Base-by-base conservation (phyloP, 2,113 vertebrate genomes). In the Microcebus griseorufus region DNA sequence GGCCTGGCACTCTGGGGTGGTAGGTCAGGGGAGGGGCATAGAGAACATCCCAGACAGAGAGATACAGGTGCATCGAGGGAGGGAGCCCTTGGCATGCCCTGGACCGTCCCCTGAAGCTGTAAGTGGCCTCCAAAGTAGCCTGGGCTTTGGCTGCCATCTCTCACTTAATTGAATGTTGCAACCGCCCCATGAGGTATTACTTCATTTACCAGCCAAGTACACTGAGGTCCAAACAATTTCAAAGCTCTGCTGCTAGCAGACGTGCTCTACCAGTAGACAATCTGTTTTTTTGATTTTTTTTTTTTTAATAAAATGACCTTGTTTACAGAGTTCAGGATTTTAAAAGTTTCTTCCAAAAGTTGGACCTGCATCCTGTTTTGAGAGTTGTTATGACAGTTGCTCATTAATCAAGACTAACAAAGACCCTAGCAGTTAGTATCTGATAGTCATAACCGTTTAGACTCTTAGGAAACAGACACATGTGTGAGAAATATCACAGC, bases 281-380 rank as follows among this genome's bases (percentile, higher is more conserved):
- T 60, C 37, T 67, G 64, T 58, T 58, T 58, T 20, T 53, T 2
- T 51, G 64, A 39, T 70, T 81, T 85, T n/a, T 5, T n/a, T n/a
- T 76, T 81, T 85, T n/a, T 6, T 27, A 62, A 79, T 32, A 72
- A 92, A 81, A 88, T 88, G 48, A 11, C 51, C 20, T 62, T 9
- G 11, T 93, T 87, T 67, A 67, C 34, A 75, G 80, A 37, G 39
- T 67, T 60, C 37, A 45, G 27, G 23, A 8, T 90, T 86, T 90
- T 62, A 64, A 79, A 92, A 48, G 14, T 65, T 93, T 95, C 80
- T 90, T 90, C 6, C 20, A 78, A 81, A 95, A 89, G 51, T 76
- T 69, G 25, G 2, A 70, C 79, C 69, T 70, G 70, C 25, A 62
- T 45, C 48, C 60, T 92, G 70, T 88, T 80, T 96, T 94, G 62